A percentile compares a stretch with the other conserved stretches of the same genome.
Evolutionary conservation across 2,888 invertebrate species (phyloP).

Genomic region (Drosophila lutescens): DNA sequence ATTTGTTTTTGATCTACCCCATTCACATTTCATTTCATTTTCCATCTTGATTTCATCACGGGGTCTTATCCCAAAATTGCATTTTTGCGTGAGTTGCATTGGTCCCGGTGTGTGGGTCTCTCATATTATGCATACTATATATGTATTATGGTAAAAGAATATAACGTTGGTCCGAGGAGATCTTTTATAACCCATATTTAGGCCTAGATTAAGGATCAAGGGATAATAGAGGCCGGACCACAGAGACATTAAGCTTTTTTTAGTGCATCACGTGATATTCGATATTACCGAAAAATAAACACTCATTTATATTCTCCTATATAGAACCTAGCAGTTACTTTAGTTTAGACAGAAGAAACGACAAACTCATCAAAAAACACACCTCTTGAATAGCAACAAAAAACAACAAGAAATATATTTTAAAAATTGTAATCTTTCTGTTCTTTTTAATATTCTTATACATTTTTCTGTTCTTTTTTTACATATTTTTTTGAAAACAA

Average conservation of each 20-base stretch:
- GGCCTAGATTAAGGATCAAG: not conserved
- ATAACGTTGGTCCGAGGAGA: slow-evolving; percentile 7
- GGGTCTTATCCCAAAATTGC: slow-evolving; percentile 41
- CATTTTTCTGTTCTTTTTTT: slow-evolving; percentile 82
- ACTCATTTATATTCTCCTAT: not conserved
- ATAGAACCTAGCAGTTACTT: slow-evolving; percentile 35
- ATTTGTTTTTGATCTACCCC: slow-evolving; percentile 25
- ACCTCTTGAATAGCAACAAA: slow-evolving; percentile 21
- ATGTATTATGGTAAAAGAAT: not conserved
- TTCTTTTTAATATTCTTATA: slow-evolving; percentile 73
- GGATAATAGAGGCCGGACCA: slow-evolving; percentile 18
- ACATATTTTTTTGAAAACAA: slow-evolving; percentile 77
- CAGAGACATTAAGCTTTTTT: slow-evolving; percentile 12
- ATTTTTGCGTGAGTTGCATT: slow-evolving; percentile 61
- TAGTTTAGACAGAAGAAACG: slow-evolving; percentile 41
- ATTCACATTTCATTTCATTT: slow-evolving; percentile 24
- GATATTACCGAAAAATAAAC: not conserved
- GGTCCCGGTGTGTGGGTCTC: slow-evolving; percentile 36
- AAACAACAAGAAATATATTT: slow-evolving; percentile 16
- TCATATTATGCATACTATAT: slow-evolving; percentile 10
- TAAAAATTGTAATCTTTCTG: slow-evolving; percentile 49
- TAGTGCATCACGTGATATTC: slow-evolving; percentile 17
- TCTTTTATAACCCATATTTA: not conserved
- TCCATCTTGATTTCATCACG: slow-evolving; percentile 19
- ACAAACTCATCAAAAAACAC: not conserved